Evolutionary conservation across 2,888 invertebrate species (phyloP).

Genomic region (Epinotia demarniana): DNA sequence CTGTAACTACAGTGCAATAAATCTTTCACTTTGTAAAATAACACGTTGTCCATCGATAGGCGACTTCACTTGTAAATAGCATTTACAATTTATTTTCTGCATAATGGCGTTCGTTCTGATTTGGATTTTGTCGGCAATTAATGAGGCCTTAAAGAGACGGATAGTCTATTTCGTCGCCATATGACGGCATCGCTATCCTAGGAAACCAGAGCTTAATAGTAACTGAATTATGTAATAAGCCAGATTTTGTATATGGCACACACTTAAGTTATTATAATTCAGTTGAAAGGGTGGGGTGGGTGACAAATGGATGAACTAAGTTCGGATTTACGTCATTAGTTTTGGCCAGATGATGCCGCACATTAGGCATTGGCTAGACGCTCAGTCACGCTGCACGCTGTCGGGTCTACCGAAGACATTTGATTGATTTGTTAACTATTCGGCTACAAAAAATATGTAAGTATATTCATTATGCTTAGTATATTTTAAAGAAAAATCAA

Average conservation of each 20-base stretch:
- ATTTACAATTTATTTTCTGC: neutral
- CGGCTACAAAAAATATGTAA: neutral
- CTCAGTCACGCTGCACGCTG: slow-evolving; percentile 6
- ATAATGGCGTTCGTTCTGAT: neutral
- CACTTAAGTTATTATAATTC: slow-evolving; percentile 18
- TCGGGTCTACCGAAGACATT: neutral
- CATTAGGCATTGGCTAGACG: slow-evolving; percentile 13
- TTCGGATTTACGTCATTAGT: slow-evolving; percentile 22
- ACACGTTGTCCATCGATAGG: no score
- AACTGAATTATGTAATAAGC: neutral
- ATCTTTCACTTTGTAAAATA: no score
- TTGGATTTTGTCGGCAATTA: neutral
- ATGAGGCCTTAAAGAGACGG: no score
- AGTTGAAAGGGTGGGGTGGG: slow-evolving; percentile 20
- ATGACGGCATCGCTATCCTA: no score
- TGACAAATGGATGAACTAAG: slow-evolving; percentile 13
- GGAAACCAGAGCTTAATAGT: no score
- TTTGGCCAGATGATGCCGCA: slow-evolving; percentile 24
- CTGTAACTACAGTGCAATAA: no score
- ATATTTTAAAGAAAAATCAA: no score
- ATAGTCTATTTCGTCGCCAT: no score
- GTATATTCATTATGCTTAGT: no score
- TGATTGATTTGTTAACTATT: neutral
- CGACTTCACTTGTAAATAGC: no score
- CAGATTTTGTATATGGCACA: neutral